phyloP scores from a whole-genome alignment of 1,140 invertebrate genomes.

The Drosophila nigromelanica region DNA sequence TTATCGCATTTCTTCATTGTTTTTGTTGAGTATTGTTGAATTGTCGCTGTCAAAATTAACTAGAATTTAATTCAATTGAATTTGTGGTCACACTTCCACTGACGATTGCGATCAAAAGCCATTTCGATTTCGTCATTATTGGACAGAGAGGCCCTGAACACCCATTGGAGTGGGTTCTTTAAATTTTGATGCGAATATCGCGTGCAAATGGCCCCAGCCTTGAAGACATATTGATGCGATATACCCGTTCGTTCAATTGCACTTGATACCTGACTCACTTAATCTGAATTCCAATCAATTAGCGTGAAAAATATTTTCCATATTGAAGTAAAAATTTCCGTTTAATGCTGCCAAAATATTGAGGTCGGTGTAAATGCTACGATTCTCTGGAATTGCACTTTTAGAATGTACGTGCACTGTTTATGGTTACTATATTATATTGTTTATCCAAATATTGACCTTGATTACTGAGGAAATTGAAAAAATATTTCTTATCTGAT shows the following conservation, averaged over 20 bases:
- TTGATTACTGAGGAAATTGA: slow-evolving; percentile 18
- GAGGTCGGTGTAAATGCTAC: slow-evolving; percentile 1
- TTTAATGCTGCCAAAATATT: slow-evolving; percentile 30
- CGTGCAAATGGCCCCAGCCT: slow-evolving; percentile 60
- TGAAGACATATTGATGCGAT: slow-evolving; percentile 51
- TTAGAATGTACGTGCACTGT: neutral
- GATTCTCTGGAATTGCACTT: slow-evolving; percentile 30
- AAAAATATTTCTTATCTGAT: slow-evolving; percentile 27
- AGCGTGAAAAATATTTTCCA: slow-evolving; percentile 43
- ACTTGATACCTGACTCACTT: slow-evolving; percentile 2
- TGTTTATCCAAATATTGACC: slow-evolving; percentile 23
- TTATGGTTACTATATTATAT: slow-evolving; percentile 14
- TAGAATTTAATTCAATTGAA: slow-evolving; percentile 73
- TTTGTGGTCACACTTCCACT: slow-evolving; percentile 66
- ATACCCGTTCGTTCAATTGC: slow-evolving; percentile 1
- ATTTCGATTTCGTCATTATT: slow-evolving; percentile 62
- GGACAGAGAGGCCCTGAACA: slow-evolving; percentile 28
- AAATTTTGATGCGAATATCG: slow-evolving; percentile 56
- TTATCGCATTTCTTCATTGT: slow-evolving; percentile 4
- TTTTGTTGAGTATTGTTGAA: slow-evolving; percentile 44
- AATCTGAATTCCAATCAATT: slow-evolving; percentile 23
- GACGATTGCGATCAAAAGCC: slow-evolving; percentile 38
- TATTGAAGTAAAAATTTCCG: slow-evolving; percentile 48
- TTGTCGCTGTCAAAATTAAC: slow-evolving; percentile 51
- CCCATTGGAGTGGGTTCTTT: slow-evolving; percentile 9